Conservation (phyloP, 2,888 invertebrate species). For the Zeuzera pyrina region DNA sequence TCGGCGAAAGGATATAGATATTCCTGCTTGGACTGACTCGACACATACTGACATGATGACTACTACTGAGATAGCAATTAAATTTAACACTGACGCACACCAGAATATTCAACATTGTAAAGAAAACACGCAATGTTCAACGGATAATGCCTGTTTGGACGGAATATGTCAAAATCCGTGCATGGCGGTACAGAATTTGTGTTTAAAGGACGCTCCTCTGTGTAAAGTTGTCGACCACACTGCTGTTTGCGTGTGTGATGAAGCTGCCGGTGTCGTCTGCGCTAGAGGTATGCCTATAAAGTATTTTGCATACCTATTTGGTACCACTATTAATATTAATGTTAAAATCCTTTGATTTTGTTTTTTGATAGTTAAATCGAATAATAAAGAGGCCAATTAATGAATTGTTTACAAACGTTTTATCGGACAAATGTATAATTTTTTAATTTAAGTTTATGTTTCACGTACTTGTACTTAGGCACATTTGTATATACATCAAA, state of each 20-base stretch:
- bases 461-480: no score
- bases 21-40: slow-evolving; percentile 60
- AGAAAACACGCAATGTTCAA: slow-evolving; percentile 75
- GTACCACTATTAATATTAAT: no score
- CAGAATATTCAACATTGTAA: slow-evolving; percentile 65
- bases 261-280: slow-evolving; percentile 74
- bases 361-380: slow-evolving; percentile 7
- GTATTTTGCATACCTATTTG: slow-evolving; percentile 26
- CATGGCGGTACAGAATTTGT: slow-evolving; percentile 54
- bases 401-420: slow-evolving; percentile 26
- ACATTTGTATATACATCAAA: slow-evolving; percentile 1
- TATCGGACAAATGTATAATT: slow-evolving; percentile 61
- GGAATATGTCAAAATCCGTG: slow-evolving; percentile 78
- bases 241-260: slow-evolving; percentile 76
- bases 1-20: slow-evolving; percentile 56
- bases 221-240: slow-evolving; percentile 77
- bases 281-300: slow-evolving; percentile 72
- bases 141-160: slow-evolving; percentile 75
- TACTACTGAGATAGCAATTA: slow-evolving; percentile 41
- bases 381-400: no score
- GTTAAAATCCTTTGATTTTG: no score
- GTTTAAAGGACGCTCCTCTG: slow-evolving; percentile 74
- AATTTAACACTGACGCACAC: slow-evolving; percentile 26
- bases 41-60: slow-evolving; percentile 49
- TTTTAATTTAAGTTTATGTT: slow-evolving; percentile 4